A percentile compares a stretch with the other conserved stretches of the same genome.
phyloP scores from a whole-genome alignment of 2,113 vertebrate genomes.

The Myotis brandtii region DNA sequence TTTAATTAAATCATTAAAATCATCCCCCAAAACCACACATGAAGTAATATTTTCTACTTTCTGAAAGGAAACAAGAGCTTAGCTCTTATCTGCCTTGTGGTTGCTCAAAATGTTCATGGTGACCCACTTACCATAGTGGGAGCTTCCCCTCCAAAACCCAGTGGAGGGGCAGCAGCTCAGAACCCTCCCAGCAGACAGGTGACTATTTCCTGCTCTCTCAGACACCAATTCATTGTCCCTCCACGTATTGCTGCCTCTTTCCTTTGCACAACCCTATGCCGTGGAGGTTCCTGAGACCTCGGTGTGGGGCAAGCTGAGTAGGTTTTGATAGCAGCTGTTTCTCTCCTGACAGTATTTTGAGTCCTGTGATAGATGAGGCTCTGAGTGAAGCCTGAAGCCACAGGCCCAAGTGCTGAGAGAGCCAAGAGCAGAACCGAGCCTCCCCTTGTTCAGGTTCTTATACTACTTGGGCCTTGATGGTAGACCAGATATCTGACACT shows the following conservation, averaged over 20 bases:
- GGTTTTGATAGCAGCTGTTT: not conserved
- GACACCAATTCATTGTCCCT: not conserved
- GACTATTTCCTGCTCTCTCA: not conserved
- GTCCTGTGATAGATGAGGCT: not conserved
- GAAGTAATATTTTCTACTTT: constrained; percentile 29
- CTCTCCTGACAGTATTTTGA: not conserved
- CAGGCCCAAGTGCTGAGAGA: not conserved
- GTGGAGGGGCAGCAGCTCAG: not conserved
- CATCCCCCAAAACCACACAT: not conserved
- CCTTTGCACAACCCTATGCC: not conserved
- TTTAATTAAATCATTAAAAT: not conserved
- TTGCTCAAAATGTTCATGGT: not conserved
- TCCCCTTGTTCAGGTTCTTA: not conserved
- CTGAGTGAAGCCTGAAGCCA: not conserved
- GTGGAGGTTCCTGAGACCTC: not conserved
- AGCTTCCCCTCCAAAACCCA: constrained; percentile 48
- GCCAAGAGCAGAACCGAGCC: not conserved
- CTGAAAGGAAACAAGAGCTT: constrained; percentile 30
- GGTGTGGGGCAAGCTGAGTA: no score
- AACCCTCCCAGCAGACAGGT: accelerated
- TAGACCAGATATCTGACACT: not conserved
- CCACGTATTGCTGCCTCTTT: not conserved
- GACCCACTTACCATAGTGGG: constrained; percentile 35
- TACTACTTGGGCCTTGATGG: accelerated
- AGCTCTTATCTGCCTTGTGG: not conserved